phyloP scores from a whole-genome alignment of 2,797 vertebrate genomes.

The Gouania willdenowi region DNA sequence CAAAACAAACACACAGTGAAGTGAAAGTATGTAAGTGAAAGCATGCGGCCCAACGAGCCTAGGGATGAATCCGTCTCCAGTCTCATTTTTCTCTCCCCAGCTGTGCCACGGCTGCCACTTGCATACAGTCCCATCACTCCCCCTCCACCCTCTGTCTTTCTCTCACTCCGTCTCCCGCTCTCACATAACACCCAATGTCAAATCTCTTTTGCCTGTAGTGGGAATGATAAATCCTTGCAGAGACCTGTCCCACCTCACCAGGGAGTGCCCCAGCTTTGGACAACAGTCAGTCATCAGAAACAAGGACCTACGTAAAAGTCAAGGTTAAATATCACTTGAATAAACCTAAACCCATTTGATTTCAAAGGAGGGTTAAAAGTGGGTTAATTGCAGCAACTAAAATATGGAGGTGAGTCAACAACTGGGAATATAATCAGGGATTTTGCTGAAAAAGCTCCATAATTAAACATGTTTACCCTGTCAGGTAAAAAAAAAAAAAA shows the following conservation, averaged over 20 bases:
- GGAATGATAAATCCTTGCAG: conserved; percentile 61
- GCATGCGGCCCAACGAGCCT: conserved; percentile 66
- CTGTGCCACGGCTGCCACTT: conserved; percentile 64
- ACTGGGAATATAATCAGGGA: too few species aligned
- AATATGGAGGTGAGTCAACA: too few species aligned
- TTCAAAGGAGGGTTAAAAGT: too few species aligned
- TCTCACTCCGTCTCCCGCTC: conserved; percentile 9
- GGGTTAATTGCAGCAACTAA: too few species aligned
- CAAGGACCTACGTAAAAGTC: not conserved
- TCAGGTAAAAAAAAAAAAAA: too few species aligned
- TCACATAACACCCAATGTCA: conserved; percentile 47
- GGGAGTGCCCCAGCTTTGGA: conserved; percentile 21
- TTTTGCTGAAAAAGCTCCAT: not conserved
- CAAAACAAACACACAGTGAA: conserved; percentile 42
- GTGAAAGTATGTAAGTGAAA: conserved; percentile 22
- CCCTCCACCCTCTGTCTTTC: not conserved
- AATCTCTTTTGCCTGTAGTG: conserved; percentile 55
- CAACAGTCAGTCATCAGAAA: conserved; percentile 5
- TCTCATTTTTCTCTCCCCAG: conserved; percentile 57
- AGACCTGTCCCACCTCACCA: conserved; percentile 35
- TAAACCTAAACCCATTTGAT: too few species aligned
- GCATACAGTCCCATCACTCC: conserved; percentile 29
- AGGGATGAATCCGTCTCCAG: conserved; percentile 68
- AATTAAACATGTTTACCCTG: not conserved
- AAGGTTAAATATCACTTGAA: too few species aligned